Base-by-base conservation (phyloP, 2,113 vertebrate species). In the Balaenoptera acutorostrata region DNA sequence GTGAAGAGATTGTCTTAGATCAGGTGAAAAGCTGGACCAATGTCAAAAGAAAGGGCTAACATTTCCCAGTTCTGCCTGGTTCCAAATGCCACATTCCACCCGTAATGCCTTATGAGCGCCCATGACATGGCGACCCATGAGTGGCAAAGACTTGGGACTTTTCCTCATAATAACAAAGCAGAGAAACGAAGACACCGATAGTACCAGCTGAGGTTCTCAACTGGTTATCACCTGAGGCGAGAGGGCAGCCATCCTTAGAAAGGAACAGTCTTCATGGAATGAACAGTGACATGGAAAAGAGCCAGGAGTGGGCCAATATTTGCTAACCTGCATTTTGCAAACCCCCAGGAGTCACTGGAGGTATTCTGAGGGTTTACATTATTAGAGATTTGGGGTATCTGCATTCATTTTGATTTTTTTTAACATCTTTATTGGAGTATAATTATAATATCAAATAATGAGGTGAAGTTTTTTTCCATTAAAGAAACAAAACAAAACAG, bases 111-210 rank as follows among this genome's bases (percentile, higher is more conserved):
- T 14, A 3, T 3, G 2, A 46, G 4, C 41, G 20, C 17, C 31
- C 36, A 13, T 80, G 31, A 69, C 3, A 8, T 2, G 72, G 46
- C 0, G 1, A 5, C 20, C 31, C 46, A 36, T 2, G 0, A 82
- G 55, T 89, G 8, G n/a, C 27, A 49, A 75, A 90, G 33, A 7
- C 44, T 8, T 36, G 36, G 33, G 18, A 23, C 85, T 74, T 80
- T 44, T 69, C 57, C 55, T 74, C 3, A 27, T 10, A 27, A 55
- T n/a, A 64, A 69, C 1, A 49, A 75, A 88, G 36, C 44, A 3
- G 46, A 93, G n/a, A 74, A 52, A 33, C 31, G 36, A 77, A 1
- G 25, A 61, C 2, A 33, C n/a, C 36, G 31, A 21, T 3, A 49
- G 33, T 25, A 41, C 29, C 57, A 74, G 41, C 0, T 66, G 75